These are phyloP conservation scores for Brachionus manjavacas DNA, from an alignment of 1,140 invertebrate genomes.

Conservation along the genomic window DNA sequence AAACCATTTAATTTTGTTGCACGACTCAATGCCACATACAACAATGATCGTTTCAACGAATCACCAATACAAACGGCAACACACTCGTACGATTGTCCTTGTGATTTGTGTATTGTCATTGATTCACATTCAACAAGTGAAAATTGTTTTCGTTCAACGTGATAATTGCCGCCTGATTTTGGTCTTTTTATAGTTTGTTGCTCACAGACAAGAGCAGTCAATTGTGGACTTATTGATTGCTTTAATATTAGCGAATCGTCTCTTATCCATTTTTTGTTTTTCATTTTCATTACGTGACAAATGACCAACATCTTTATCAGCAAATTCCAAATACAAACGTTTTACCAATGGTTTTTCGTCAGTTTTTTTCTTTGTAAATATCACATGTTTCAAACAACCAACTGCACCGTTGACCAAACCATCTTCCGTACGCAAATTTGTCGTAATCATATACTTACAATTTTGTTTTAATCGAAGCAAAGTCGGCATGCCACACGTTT, in stretches of 20 bases:
- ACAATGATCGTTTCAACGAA: not conserved
- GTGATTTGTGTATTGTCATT: slow-evolving; percentile 30
- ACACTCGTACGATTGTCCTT: not conserved
- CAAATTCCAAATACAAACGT: not conserved
- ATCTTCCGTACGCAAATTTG: not conserved
- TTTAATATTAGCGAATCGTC: not conserved
- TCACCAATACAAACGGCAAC: not conserved
- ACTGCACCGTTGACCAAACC: slow-evolving; percentile 5
- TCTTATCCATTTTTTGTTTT: not conserved
- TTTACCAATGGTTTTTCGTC: not conserved
- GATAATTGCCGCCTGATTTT: not conserved
- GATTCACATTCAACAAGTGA: not conserved
- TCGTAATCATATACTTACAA: slow-evolving; percentile 6
- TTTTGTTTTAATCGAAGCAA: not conserved
- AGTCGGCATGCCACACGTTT: not conserved
- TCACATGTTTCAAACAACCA: not conserved
- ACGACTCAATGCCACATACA: not conserved
- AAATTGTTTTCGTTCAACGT: not conserved
- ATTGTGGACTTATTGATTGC: not conserved
- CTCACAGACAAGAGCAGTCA: not conserved
- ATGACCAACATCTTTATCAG: not conserved
- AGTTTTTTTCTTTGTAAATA: not conserved
- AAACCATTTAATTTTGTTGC: not conserved
- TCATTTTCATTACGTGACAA: not conserved
- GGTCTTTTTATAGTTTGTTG: not conserved